phyloP scores from a whole-genome alignment of 1,140 invertebrate genomes.

The Papilio aristodemus region DNA sequence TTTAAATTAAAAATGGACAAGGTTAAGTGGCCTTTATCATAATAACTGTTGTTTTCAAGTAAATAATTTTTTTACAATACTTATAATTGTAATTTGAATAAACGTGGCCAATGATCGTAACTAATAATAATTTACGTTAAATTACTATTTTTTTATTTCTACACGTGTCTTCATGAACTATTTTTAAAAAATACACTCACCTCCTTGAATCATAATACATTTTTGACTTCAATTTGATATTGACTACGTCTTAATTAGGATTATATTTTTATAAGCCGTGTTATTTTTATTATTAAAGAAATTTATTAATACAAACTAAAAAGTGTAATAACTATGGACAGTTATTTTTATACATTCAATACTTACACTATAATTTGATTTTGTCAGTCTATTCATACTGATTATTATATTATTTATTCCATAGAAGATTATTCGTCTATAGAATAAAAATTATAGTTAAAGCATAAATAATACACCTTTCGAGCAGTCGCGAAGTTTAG shows the following conservation, averaged over 20 bases:
- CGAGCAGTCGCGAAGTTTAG: not conserved
- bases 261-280: too few species aligned
- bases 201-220: too few species aligned
- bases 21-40: slow-evolving; percentile 1
- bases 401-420: not conserved
- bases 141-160: too few species aligned
- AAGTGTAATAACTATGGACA: too few species aligned
- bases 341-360: not conserved
- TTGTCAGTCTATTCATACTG: slow-evolving; percentile 9
- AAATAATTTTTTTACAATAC: not conserved
- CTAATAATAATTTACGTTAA: not conserved
- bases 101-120: not conserved
- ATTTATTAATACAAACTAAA: too few species aligned
- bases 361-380: slow-evolving; percentile 8
- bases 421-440: too few species aligned
- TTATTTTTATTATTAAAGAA: too few species aligned
- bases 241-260: too few species aligned
- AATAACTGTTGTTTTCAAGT: not conserved
- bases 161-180: too few species aligned
- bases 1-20: slow-evolving; percentile 11
- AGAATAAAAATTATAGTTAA: not conserved
- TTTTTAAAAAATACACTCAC: too few species aligned
- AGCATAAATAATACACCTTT: not conserved
- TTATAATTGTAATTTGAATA: not conserved
- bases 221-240: too few species aligned